phyloP scores from a whole-genome alignment of 2,113 vertebrate species.

The Halcyon senegalensis region DNA sequence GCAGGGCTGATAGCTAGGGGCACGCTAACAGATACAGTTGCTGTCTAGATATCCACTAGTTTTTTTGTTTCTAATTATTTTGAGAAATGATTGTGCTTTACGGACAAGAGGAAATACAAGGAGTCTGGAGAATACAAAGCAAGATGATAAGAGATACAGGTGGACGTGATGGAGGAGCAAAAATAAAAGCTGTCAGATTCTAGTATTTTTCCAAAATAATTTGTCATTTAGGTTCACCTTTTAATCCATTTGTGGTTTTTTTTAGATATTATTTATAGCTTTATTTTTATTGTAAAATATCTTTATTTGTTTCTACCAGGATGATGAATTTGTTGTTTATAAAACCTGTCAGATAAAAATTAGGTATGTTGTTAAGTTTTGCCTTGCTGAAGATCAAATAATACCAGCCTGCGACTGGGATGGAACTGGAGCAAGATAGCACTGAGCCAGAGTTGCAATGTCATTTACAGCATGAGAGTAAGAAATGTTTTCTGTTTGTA shows the following conservation, averaged over 20 bases:
- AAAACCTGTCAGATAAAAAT: conserved; percentile 84
- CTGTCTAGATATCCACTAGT: neutral
- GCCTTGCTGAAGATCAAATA: conserved; percentile 69
- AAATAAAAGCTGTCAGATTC: neutral
- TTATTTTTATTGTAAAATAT: neutral
- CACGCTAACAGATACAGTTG: neutral
- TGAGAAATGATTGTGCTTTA: neutral
- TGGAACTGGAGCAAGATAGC: conserved; percentile 1
- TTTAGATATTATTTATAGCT: neutral
- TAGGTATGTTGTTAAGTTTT: conserved; percentile 85
- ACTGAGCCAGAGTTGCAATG: neutral
- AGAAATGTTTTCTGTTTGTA: conserved; percentile 25
- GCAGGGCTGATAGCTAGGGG: neutral
- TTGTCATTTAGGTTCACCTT: neutral
- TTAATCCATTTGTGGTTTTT: neutral
- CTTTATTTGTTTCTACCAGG: conserved; percentile 70
- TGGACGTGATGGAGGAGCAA: neutral
- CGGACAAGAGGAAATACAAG: neutral
- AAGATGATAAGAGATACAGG: neutral
- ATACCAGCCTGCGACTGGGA: conserved; percentile 59
- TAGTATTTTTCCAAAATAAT: neutral
- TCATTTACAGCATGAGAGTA: conserved; percentile 32
- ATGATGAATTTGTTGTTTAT: conserved; percentile 89
- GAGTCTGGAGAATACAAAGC: neutral
- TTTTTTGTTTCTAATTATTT: neutral